Evolutionary conservation across 2,113 vertebrate species (phyloP), one percentile per base, ranked within the genome.

Genomic region (Paedocypris sp.): DNA sequence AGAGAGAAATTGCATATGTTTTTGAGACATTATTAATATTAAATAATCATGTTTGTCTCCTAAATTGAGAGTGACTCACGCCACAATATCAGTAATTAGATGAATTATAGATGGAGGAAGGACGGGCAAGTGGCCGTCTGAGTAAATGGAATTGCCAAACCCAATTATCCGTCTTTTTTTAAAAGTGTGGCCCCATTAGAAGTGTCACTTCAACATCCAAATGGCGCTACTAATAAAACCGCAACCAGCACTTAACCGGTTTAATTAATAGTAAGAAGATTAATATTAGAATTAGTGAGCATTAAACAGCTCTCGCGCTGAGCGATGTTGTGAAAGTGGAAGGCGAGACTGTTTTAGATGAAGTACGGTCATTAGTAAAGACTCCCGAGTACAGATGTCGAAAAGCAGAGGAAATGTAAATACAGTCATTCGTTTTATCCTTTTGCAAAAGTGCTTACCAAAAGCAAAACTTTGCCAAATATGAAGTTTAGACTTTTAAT

Each of bases 1-100:
- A 71, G 72, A 81, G 74, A 79, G 42, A 60, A 78, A 77, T 74
- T 83, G 86, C 87, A 85, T 89, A 85, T 89, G 84, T 88, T 90
- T 90, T n/a, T n/a, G 79, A 83, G 79, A 78, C 88, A 81, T 90
- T 86, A 87, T 92, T 87, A 87, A 91, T 89, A 88, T 87, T 85
- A 89, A 92, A 90, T 88, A 90, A 87, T 87, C 77, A 83, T 89
- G 88, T 91, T 91, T 89, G 86, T 88, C 86, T 87, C 82, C 81
- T 73, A 85, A 88, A 91, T 85, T 87, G 86, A 88, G 88, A 91
- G 89, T 87, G 91, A 89, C 87, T 88, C 75, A 82, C 76, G 80
- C 87, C 80, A 86, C 84, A 83, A 88, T 83, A 84, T 84, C 79
- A 80, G 89, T 87, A 89, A 91, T 90, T 90, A 90, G 88, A 89